Evolutionary conservation across 2,888 invertebrate genomes (phyloP), one percentile per base, ranked within the genome.

Genomic region (Autographa pulchrina): DNA sequence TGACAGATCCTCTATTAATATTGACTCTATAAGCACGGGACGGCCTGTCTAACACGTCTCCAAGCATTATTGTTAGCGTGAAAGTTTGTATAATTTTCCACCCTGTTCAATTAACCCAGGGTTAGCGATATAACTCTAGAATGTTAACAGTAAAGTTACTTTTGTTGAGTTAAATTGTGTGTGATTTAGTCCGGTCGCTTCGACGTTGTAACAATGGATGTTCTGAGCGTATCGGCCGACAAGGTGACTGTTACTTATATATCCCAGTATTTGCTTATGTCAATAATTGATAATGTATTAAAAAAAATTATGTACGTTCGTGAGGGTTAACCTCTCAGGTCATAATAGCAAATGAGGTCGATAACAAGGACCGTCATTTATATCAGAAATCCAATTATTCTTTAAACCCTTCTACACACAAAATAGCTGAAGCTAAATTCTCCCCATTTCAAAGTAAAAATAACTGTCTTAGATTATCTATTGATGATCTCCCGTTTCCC

Each of bases 1-100:
- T 94, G 95, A 93, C 92, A 89, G 90, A 85, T 89, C 93, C 93
- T 93, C 83, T 91, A 91, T 92, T 93, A 94, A 95, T 93, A 95
- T 95, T 94, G 94, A 94, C 93, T 92, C 81, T 82, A 83, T 72
- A 84, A 88, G 84, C 81, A 83, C 75, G 84, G 86, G 85, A 81
- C 83, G 83, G 84, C 69, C 77, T 68, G 84, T 80, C 86, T 88
- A 84, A 83, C 89, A 87, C 52, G 84, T 83, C 84, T 89, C 85
- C 83, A 78, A 72, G 86, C 85, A 87, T 92, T 89, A 89, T 86
- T 86, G 88, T 88, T 88, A 82, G 78, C 70, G 72, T 82, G 81
- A 86, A 92, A 91, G 86, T 93, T 93, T 87, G 88, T 89, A 89
- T 92, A 92, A 90, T 89, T 90, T 89, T 86, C 88, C 84, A 86